Evolutionary conservation across 2,888 invertebrate species (phyloP), one percentile per base, ranked within the genome.

Genomic region (Isotomurus palustris): DNA sequence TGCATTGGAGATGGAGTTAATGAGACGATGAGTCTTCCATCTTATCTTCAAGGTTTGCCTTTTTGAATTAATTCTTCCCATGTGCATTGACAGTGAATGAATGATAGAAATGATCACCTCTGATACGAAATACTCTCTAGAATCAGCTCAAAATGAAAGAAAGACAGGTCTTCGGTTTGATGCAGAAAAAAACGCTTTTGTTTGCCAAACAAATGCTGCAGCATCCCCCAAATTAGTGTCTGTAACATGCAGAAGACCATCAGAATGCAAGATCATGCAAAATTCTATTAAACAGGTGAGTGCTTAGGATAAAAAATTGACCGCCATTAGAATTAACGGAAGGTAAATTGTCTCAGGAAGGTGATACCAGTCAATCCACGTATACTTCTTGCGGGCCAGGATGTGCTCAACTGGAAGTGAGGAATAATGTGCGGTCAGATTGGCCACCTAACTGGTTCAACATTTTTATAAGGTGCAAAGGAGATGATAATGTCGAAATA

Each of bases 261-360:
- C 60, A 35, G 65, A 65, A 41, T 65, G 65, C 35, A 56, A 58
- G 48, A 62, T 65, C 6, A 65, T 65, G 65, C 57, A 62, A 28
- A 45, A 60, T n/a, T 32, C 19, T 43, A 17, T 17, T 40, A 40
- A 40, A 40, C 19, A 6, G 40, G 17, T 32, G 8, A 32, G 17
- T 17, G 6, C 10, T 19, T 40, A 6, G 12, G 6, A 32, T 8
- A 32, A 32, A 32, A 32, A 10, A 10, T n/a, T n/a, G n/a, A n/a
- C n/a, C n/a, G n/a, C n/a, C 14, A 22, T 28, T 28, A 12, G 24
- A 17, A 22, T 10, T 53, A 48, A 49, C 17, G 5, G 17, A 29
- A 14, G 29, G 22, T 43, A 41, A 32, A 40, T 44, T 43, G 21
- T 41, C 2, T 29, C 19, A 64, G 60, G 51, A 48, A 17, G 64